Base-by-base conservation (phyloP, 2,888 invertebrate genomes). In the Apodemia duryi region DNA sequence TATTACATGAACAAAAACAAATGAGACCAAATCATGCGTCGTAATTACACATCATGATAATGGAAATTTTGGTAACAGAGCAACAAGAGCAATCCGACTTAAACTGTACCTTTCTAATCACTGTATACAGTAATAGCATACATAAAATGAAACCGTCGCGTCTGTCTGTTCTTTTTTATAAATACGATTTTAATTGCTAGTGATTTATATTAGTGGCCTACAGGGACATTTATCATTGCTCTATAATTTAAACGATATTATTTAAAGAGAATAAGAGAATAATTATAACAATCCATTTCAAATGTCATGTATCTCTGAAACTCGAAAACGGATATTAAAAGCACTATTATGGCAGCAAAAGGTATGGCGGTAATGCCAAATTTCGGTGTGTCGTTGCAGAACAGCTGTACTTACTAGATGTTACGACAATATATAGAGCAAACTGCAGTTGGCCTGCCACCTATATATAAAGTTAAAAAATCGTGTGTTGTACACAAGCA, bases 71-170 rank as follows among this genome's bases (percentile, higher is more conserved):
- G 60, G 49, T n/a, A 61, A 62, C 51, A 32, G 21, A 65, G 66
- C 76, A 75, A 77, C 75, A 78, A 78, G 76, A 83, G 80, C 80
- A 71, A 80, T 81, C 84, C 80, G 84, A 82, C 82, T 86, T 46
- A 28, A 64, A 61, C 66, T 68, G 67, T 78, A 81, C 80, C 82
- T 83, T 80, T 79, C 73, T 73, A 71, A 69, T 62, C 64, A 43
- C 65, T 38, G 66, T 61, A 63, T 64, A 66, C 65, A 52, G 32
- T 57, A 57, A 46, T 46, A 46, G n/a, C 11, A 29, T 29, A 29
- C 29, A 57, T 13, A 32, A 57, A 57, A 57, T 32, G 32, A 57
- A 57, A 57, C 29, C 2, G 57, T 57, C 57, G 32, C 2, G 57
- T 57, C 57, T 57, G 57, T 57, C 57, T 57, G 32, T 57, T 52